Base-by-base conservation (phyloP, 2,888 invertebrate species). In the Diloba caeruleocephala region DNA sequence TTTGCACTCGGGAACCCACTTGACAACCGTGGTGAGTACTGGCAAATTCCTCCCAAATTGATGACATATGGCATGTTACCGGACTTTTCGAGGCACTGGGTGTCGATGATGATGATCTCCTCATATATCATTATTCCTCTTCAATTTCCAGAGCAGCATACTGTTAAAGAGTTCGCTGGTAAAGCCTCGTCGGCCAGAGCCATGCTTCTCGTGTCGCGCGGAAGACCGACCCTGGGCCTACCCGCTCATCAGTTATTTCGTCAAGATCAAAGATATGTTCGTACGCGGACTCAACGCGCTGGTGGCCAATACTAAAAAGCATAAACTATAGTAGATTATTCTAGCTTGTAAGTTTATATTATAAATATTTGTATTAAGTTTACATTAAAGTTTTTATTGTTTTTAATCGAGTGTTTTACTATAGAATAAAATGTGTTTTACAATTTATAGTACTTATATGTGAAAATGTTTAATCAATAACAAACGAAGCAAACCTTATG, bases 171-270 rank as follows among this genome's bases (percentile, higher is more conserved):
- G 70, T 1, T 90, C 90, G 0, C 74, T 90, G 5, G 63, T 90
- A 51, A 79, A 65, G 15, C 88, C 86, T 0, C 73, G 74, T 2
- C 57, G 62, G 8, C 69, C 71, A 15, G 81, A 83, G 34, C 69
- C 82, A 2, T 93, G 92, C 61, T 91, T 89, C 78, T 83, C 89
- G 0, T 87, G 87, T 62, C 80, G 83, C 0, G 71, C 82, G 0
- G 82, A 85, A 21, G 92, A 93, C 44, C 78, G 85, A 0, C 92
- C 92, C 0, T 71, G 84, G 45, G 78, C 81, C 0, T 88, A 89
- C 76, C 84, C 91, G 1, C 64, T 92, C 25, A 73, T 89, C 43
- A 73, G 78, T 2, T 87, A 86, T 64, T 54, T 91, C 37, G 71
- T 59, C 26, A 85, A 84, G 23, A 36, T 91, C 50, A 92, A 91